phyloP scores from a whole-genome alignment of 2,888 invertebrate genomes.

The Molanna angustata region DNA sequence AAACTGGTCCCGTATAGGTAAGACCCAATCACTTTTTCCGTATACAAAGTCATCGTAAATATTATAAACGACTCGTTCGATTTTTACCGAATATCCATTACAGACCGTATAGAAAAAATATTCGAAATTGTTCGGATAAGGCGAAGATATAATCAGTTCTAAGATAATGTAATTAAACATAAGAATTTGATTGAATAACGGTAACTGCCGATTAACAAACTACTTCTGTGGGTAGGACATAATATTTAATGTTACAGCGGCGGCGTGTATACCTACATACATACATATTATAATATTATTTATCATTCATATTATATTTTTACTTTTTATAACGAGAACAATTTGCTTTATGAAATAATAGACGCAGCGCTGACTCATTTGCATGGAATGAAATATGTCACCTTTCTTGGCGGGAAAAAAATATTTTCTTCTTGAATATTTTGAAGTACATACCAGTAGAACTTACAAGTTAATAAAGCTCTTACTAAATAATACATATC shows the following conservation, averaged over 20 bases:
- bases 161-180: conserved; percentile 32
- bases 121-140: conserved; percentile 20
- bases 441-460: too few relatives aligned
- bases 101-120: conserved; percentile 11
- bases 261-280: conserved; percentile 6
- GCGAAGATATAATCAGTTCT: conserved; percentile 25
- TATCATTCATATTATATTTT: conserved; percentile 15
- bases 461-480: too few relatives aligned
- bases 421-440: too few relatives aligned
- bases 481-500: too few relatives aligned
- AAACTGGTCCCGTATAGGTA: conserved; percentile 14
- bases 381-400: too few relatives aligned
- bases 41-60: conserved; percentile 16
- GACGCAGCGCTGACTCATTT: conserved; percentile 8
- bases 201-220: conserved; percentile 13
- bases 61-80: conserved; percentile 15
- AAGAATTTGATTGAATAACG: conserved; percentile 33
- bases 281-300: too few relatives aligned
- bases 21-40: conserved; percentile 13
- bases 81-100: conserved; percentile 13
- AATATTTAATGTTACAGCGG: conserved; percentile 13
- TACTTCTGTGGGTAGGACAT: conserved; percentile 20
- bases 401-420: too few relatives aligned
- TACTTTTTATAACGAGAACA: conserved; percentile 5
- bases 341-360: conserved; percentile 16